Evolutionary conservation across 2,113 vertebrate species (phyloP).

Genomic region (Xenus cinereus): DNA sequence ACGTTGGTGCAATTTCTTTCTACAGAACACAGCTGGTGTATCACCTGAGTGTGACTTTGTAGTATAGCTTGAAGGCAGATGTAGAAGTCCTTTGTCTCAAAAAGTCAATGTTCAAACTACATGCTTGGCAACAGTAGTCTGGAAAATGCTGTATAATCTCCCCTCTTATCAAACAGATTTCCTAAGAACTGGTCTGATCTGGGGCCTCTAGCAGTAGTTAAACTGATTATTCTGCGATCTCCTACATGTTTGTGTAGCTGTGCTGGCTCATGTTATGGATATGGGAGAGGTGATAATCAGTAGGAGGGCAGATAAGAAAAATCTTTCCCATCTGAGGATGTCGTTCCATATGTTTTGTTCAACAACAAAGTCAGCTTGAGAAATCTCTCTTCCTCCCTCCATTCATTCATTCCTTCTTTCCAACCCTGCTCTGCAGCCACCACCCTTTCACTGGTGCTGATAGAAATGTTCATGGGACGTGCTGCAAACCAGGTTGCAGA

Average conservation of each 20-base stretch:
- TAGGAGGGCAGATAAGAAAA: neutral
- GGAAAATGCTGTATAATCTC: neutral
- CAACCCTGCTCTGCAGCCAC: neutral
- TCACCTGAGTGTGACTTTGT: neutral
- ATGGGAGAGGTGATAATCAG: neutral
- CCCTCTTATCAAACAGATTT: neutral
- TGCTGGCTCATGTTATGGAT: neutral
- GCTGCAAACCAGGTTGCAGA: neutral
- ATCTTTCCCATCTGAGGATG: neutral
- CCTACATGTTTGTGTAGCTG: conserved; percentile 8
- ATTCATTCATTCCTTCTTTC: neutral
- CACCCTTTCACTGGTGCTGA: neutral
- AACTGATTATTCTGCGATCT: neutral
- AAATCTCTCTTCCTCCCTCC: neutral
- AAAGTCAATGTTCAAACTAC: neutral
- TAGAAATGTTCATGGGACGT: neutral
- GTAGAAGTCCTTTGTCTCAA: neutral
- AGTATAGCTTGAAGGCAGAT: neutral
- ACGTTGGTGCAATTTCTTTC: neutral
- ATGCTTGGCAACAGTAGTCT: neutral
- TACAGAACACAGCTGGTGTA: neutral
- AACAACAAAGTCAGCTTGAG: neutral
- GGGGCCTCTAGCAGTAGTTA: neutral
- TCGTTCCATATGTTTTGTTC: neutral
- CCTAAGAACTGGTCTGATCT: conserved; percentile 10